Evolutionary conservation across 2,113 vertebrate species (phyloP), one percentile per base, ranked within the genome.

Genomic region (Hiodon tergisus): DNA sequence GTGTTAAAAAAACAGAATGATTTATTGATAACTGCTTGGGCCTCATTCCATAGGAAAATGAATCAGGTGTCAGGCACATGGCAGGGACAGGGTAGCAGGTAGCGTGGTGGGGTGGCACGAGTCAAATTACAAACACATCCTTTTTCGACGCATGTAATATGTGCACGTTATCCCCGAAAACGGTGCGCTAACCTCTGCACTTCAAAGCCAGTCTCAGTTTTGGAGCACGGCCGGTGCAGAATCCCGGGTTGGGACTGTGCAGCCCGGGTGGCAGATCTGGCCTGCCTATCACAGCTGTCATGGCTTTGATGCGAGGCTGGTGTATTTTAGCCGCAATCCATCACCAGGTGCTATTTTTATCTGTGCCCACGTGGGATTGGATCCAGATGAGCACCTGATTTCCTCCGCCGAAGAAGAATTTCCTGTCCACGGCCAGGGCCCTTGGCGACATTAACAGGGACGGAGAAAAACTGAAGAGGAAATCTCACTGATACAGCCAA

Each of bases 11-110:
- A 31, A 31, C 31, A 31, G 31, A 31, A 85, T 90, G 89, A 94
- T 94, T 93, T 92, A 93, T 86, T 81, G 80, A 84, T 86, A 80
- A 74, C 76, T 78, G 3, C 84, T 82, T 81, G 81, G 83, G 83
- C 81, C 77, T 77, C 78, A 73, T 84, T 87, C 79, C 82, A 81
- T 81, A 82, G 80, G 85, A 85, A 86, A 82, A 69, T 92, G 88
- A 90, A 89, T 94, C 91, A 93, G 91, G 89, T 87, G 92, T 87
- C 86, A 88, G 90, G 90, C 93, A 92, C 85, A 87, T 89, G 87
- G 88, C 79, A 80, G 78, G 61, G 81, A 79, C 78, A 78, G 80
- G 78, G 72, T 48, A 85, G 86, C 88, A 78, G 68, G 61, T 31
- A 74, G 73, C 74, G 74, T 79, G 72, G 68, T n/a, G 76, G 80